Evolutionary conservation across 1,140 invertebrate genomes (phyloP).

Genomic region (Bombus haemorrhoidalis): DNA sequence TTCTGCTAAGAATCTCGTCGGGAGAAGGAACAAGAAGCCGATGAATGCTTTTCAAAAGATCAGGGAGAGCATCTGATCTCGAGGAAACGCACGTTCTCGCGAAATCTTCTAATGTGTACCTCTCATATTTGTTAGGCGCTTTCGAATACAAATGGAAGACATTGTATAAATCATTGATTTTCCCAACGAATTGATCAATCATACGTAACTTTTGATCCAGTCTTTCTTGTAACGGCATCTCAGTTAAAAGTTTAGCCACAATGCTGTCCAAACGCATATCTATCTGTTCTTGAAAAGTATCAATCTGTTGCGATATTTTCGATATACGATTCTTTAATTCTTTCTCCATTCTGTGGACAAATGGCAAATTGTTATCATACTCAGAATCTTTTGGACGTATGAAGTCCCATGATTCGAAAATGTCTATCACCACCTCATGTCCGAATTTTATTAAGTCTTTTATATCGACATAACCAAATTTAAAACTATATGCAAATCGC

Average conservation of each 20-base stretch:
- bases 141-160: conserved; percentile 84
- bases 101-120: conserved; percentile 87
- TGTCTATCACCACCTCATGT: conserved; percentile 84
- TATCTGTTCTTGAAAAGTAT: conserved; percentile 68
- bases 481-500: neutral
- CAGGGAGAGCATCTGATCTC: conserved; percentile 84
- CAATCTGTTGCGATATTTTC: conserved; percentile 76
- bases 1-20: conserved; percentile 73
- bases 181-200: conserved; percentile 84
- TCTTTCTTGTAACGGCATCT: conserved; percentile 78
- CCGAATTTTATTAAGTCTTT: conserved; percentile 85
- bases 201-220: conserved; percentile 84
- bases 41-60: conserved; percentile 87
- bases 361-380: conserved; percentile 83
- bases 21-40: conserved; percentile 82
- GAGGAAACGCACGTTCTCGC: conserved; percentile 86
- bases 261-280: conserved; percentile 60
- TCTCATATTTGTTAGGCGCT: conserved; percentile 83
- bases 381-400: conserved; percentile 76
- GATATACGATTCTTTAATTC: conserved; percentile 82
- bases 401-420: conserved; percentile 85
- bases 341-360: conserved; percentile 83
- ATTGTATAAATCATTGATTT: conserved; percentile 83
- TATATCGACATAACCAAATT: conserved; percentile 83
- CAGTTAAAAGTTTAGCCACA: conserved; percentile 72